phyloP scores from a whole-genome alignment of 2,113 vertebrate genomes.

The Antigone vipio region DNA sequence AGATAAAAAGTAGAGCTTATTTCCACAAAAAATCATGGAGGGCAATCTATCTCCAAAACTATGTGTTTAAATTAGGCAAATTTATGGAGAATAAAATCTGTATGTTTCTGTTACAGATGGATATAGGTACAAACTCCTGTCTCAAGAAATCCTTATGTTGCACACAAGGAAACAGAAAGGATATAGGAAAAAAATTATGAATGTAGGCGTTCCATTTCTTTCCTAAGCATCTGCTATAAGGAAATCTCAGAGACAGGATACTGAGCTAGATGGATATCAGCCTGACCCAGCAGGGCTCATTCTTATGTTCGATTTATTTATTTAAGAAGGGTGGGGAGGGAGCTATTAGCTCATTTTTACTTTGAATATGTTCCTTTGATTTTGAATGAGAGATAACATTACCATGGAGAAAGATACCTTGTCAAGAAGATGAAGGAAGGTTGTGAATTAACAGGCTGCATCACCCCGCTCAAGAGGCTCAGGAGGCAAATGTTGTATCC shows the following conservation, averaged over 20 bases:
- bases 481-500: not conserved
- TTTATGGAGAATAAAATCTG: not conserved
- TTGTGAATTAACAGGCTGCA: not conserved
- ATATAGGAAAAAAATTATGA: not conserved
- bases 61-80: not conserved
- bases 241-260: not conserved
- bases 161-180: not conserved
- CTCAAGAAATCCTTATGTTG: not conserved
- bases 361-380: not conserved
- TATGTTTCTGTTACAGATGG: not conserved
- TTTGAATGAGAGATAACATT: not conserved
- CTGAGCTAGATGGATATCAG: not conserved
- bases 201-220: not conserved
- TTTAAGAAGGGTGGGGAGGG: not conserved
- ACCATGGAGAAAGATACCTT: not conserved
- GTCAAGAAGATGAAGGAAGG: not conserved
- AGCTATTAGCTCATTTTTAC: not conserved
- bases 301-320: conserved; percentile 16
- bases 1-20: not conserved
- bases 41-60: not conserved
- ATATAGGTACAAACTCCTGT: not conserved
- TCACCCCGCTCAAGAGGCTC: not conserved
- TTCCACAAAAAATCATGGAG: not conserved
- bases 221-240: not conserved
- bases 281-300: not conserved